These are phyloP conservation scores for Charina bottae DNA, from an alignment of 2,113 vertebrate species.

Conservation along the genomic window DNA sequence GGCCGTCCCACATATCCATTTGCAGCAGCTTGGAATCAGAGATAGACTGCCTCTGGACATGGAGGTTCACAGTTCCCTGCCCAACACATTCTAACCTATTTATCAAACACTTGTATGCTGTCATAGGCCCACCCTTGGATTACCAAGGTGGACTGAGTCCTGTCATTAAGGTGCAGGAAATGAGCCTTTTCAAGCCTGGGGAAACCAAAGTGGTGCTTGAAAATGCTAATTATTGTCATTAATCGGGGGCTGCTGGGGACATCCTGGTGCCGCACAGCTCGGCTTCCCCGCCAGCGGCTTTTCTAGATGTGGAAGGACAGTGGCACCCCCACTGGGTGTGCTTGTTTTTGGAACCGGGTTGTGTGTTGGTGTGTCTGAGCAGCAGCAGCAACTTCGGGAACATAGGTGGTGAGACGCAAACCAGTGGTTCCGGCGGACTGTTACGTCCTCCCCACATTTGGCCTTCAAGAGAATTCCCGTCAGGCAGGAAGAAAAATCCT, in stretches of 20 bases:
- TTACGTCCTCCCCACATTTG: too few species aligned
- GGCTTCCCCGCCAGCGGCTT: background rate
- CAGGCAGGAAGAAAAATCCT: background rate
- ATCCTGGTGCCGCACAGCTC: background rate
- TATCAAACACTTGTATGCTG: background rate
- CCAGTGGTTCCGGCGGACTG: background rate
- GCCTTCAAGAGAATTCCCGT: background rate
- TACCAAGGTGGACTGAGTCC: slow-evolving; percentile 24
- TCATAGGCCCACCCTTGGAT: background rate
- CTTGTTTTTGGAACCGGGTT: background rate
- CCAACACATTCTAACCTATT: background rate
- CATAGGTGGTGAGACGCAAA: background rate
- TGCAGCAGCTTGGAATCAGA: background rate
- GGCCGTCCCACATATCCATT: slow-evolving; percentile 12
- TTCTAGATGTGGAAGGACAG: background rate
- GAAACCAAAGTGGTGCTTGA: background rate
- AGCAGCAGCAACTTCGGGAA: background rate
- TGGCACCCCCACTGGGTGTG: too few species aligned
- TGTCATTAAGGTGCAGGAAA: slow-evolving; percentile 27
- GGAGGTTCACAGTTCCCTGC: background rate
- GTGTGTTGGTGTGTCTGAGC: background rate
- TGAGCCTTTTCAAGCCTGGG: slow-evolving; percentile 1
- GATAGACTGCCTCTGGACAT: background rate
- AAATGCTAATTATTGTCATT: background rate
- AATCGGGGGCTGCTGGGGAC: background rate